Base-by-base conservation (phyloP, 2,797 vertebrate genomes). In the Buphagus erythrorhynchus region DNA sequence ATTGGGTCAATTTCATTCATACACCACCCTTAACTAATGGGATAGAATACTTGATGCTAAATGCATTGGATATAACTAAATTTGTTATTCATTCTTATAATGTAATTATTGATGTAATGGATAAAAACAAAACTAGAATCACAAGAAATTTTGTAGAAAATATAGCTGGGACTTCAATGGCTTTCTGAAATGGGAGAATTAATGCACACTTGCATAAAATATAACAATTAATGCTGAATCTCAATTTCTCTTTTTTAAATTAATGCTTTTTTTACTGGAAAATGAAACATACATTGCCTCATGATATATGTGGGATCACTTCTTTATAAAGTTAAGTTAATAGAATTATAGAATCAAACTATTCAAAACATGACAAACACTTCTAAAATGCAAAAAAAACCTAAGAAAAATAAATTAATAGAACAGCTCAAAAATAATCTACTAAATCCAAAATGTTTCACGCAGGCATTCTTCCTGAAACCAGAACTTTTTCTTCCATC, bases 1-100 rank as follows among this genome's bases (percentile, higher is more conserved):
- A 58, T 17, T 78, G 63, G 18, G 67, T 93, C 86, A 93, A 90
- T 95, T 93, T 55, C 66, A 90, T 87, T 95, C 66, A 66, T 14
- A 51, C 16, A 86, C 16, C 28, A 73, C 43, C 58, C 83, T 90
- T 90, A 93, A 90, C 77, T 88, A 94, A 94, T 51, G 51, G 46
- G 58, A 90, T 43, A 61, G 36, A 88, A 75, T 40, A 75, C 48
- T 88, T 87, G 52, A 61, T 67, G 66, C 12, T 84, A 76, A 88
- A 84, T 24, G 43, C 19, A 74, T 42, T 76, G 79, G 45, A 82
- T 84, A 61, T 40, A 71, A 86, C 71, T 82, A 89, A 81, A 91
- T 91, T 79, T 93, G 54, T 93, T 94, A 77, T 26, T 82, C 45
- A 40, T 81, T 67, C 36, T 91, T 80, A 72, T 74, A 85, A 90